Evolutionary conservation across 2,797 vertebrate genomes (phyloP), one percentile per base, ranked within the genome.

Genomic region (Danio kyathit): DNA sequence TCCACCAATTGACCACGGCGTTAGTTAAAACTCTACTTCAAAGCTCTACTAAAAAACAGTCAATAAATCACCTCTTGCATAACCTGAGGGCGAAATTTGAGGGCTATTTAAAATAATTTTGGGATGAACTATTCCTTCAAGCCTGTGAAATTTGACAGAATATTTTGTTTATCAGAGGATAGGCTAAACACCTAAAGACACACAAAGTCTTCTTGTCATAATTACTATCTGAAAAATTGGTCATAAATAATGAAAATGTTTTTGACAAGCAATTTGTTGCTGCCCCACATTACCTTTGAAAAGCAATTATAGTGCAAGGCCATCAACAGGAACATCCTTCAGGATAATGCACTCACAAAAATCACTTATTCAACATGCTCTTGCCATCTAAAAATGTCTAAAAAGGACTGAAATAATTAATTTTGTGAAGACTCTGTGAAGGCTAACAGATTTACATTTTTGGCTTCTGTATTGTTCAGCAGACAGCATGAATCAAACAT

Each of bases 271-370:
- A 48, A 21, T 66, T 14, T 17, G 17, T 19, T 44, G 65, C 19
- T 5, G 0, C 6, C 4, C 0, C 0, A 0, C 13, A 49, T 51
- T 69, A 67, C 44, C 21, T 2, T 7, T 12, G 19, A 69, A 51
- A 51, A 70, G 66, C 48, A 40, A 51, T 70, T 66, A 69, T 0
- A 69, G 46, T 51, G 38, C 46, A 69, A 69, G 46, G 66, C 17
- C 13, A 3, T 44, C 43, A n/a, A 17, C 51, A 65, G n/a, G 64
- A 66, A 66, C 41, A 46, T 46, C 17, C 64, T 66, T 69, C 11
- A 69, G 48, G 9, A n/a, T 52, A 71, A 64, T n/a, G 38, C 14
- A 40, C 29, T 61, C 7, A 38, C 13, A 61, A 41, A 40, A 52
- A 29, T 29, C 29, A 29, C 29, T 29, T 29, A 29, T 1, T 41